Conservation (phyloP, 2,888 invertebrate species). For the Zootermopsis nevadensis region DNA sequence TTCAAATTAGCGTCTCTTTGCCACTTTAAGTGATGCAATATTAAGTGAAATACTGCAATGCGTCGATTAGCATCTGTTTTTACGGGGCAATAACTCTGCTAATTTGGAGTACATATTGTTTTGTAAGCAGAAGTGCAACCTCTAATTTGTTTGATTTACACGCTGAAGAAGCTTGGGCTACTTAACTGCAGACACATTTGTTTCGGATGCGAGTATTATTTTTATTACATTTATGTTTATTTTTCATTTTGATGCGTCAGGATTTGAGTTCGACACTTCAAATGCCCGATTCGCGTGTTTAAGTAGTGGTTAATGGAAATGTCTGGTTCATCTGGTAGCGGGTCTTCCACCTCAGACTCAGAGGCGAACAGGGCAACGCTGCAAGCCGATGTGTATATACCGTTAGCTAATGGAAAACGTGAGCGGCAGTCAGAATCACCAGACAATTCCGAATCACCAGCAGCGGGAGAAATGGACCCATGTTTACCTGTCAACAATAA, state of each 20-base stretch:
- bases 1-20: background rate
- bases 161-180: background rate
- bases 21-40: background rate
- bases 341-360: background rate
- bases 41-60: background rate
- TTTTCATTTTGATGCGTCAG: background rate
- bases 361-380: slow-evolving; percentile 15
- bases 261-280: too few relatives aligned
- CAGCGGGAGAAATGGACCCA: slow-evolving; percentile 16
- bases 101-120: background rate
- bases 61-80: background rate
- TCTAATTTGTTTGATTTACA: background rate
- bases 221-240: background rate
- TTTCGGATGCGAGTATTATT: background rate
- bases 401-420: slow-evolving; percentile 26
- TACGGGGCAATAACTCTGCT: background rate
- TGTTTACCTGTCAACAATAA: slow-evolving; percentile 13
- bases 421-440: slow-evolving; percentile 18
- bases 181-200: background rate
- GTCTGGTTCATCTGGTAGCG: background rate
- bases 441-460: background rate
- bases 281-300: too few relatives aligned
- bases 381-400: background rate
- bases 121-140: background rate
- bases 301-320: background rate